Base-by-base conservation (phyloP, 1,140 invertebrate species). In the Cheumatopsyche charites region DNA sequence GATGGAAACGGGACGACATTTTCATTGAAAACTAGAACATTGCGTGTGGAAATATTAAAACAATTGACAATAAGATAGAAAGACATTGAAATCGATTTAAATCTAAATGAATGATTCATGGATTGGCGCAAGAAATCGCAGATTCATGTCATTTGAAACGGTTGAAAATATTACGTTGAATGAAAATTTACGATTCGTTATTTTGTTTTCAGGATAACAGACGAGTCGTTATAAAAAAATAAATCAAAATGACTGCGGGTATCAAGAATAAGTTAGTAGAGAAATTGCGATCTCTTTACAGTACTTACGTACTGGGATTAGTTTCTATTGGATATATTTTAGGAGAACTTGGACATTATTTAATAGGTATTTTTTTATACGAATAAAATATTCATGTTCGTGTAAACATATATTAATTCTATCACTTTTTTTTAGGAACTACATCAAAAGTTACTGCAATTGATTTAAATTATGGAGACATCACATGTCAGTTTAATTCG, bases 401-500 rank as follows among this genome's bases (percentile, higher is more conserved):
- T 25, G 43, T 23, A 2, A 21, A 66, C 15, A 13, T 36, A 47
- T 5, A 66, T 25, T 42, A 13, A 65, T 25, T 52, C 19, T 42
- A 47, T 69, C 41, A 29, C 45, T 15, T 71, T 12, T 62, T 67
- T 55, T 0, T 70, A 88, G 87, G 87, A 73, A 92, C 93, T 0
- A 94, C 93, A 21, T 94, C 91, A 55, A 93, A 94, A 80, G 90
- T 90, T 70, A 92, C 92, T 19, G 92, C 93, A 3, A 88, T 88
- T 29, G 92, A 94, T 79, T 82, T 97, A 47, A 90, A 95, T 76
- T 97, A 94, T 77, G 94, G 95, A 3, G 94, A 97, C 82, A 90
- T 91, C 78, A 87, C 90, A 4, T 97, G 94, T 79, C 90, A 94
- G 83, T 82, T 92, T 25, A 94, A 94, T 79, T 85, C 84, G 1